phyloP scores from a whole-genome alignment of 2,113 vertebrate genomes.

The Callocephalon fimbriatum region DNA sequence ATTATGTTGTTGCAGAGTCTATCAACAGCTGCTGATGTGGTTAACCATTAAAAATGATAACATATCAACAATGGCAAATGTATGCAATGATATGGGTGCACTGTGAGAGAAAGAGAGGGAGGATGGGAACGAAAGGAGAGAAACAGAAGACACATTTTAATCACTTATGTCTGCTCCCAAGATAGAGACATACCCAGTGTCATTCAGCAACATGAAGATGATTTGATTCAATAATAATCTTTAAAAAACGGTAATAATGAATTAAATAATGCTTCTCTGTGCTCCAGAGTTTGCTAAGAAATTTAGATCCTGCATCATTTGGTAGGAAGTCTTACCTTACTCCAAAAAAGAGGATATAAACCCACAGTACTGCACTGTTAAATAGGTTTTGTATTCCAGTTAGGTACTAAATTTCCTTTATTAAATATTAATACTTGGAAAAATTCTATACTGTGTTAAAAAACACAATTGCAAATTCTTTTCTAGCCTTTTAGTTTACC shows the following conservation, averaged over 20 bases:
- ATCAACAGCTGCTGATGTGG: not conserved
- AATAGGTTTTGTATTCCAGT: not conserved
- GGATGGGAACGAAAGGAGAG: not conserved
- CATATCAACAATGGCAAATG: not conserved
- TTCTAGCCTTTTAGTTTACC: not conserved
- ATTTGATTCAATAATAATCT: not conserved
- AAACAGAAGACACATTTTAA: not conserved
- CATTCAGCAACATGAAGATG: not conserved
- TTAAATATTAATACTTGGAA: not conserved
- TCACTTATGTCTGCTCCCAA: not conserved
- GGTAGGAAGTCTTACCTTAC: not conserved
- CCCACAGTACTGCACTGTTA: not conserved
- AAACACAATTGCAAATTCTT: not conserved
- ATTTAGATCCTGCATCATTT: not conserved
- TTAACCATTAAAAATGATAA: not conserved
- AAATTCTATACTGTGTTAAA: not conserved
- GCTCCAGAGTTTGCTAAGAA: not conserved
- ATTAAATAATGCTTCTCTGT: not conserved
- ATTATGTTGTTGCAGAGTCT: not conserved
- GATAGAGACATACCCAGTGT: not conserved
- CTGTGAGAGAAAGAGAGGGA: not conserved
- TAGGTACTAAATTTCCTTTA: not conserved
- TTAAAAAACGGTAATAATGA: not conserved
- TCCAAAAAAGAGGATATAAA: not conserved
- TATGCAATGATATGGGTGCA: not conserved